Base-by-base conservation (phyloP, 2,888 invertebrate species). In the Leptinotarsa rubiginosa region DNA sequence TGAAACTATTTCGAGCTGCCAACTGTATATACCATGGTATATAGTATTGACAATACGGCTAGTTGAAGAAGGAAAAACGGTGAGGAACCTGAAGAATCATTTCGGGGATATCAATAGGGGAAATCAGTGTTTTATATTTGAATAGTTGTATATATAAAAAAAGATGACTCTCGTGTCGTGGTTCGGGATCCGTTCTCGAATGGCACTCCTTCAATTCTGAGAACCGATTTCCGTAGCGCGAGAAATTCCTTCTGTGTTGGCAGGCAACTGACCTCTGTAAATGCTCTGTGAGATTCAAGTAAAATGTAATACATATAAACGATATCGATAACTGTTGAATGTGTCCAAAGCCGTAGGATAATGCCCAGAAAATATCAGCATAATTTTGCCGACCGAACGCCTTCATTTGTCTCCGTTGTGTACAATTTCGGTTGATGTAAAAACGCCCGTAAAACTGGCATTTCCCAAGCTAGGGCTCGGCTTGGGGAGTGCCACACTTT, bases 41-140 rank as follows among this genome's bases (percentile, higher is more conserved):
- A 82, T 82, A 81, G 82, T 81, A 80, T 81, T 82, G 82, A 83
- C 83, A 82, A 83, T 83, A 83, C 79, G 79, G 78, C 76, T 81
- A 78, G 22, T 22, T 56, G 72, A 75, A 75, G 72, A 75, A 73
- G 70, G 72, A 75, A 68, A 78, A 77, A 78, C 77, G 69, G 74
- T 74, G 49, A 73, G 74, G 66, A 66, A 20, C n/a, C 31, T 50
- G 50, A 50, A 41, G 41, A 41, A 50, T 52, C 31, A 69, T 59
- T 41, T 52, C 64, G 64, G 74, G 66, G 69, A 77, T 75, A 74
- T 73, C 74, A 74, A 73, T 78, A 56, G 77, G 41, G 72, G 78
- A 76, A 75, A 75, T 80, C 77, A 79, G 80, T 81, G 82, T 82
- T 82, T 82, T 82, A 79, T 82, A 81, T 68, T 70, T 65, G 47